Evolutionary conservation across 1,140 invertebrate species (phyloP).

Genomic region (Drosophila arizonae): DNA sequence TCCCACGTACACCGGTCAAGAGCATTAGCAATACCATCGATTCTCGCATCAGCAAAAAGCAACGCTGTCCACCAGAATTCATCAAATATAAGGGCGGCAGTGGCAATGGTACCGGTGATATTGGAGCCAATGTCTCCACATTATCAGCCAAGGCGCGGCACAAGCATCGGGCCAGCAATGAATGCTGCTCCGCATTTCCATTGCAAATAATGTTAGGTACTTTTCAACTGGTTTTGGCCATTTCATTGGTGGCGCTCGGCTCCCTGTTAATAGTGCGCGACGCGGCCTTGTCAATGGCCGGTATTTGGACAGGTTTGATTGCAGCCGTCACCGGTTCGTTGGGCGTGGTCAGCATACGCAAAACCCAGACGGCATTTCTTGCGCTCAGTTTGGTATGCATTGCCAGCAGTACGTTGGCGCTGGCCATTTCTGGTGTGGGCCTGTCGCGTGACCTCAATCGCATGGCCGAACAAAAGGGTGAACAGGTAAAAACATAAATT

Average conservation of each 20-base stretch:
- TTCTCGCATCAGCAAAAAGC: conserved; percentile 80
- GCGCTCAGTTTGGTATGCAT: conserved; percentile 81
- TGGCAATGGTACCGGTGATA: conserved; percentile 37
- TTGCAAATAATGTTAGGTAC: conserved; percentile 75
- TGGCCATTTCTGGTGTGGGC: conserved; percentile 81
- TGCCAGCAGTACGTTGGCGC: conserved; percentile 75
- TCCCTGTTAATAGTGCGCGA: conserved; percentile 72
- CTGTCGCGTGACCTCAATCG: conserved; percentile 76
- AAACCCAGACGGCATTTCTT: conserved; percentile 77
- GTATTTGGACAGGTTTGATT: conserved; percentile 77
- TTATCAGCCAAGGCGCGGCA: conserved; percentile 53
- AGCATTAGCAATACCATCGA: conserved; percentile 62
- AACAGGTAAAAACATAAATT: conserved; percentile 29
- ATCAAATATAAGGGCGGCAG: conserved; percentile 73
- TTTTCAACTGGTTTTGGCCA: conserved; percentile 74
- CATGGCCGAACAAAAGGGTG: conserved; percentile 69
- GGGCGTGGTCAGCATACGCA: conserved; percentile 78
- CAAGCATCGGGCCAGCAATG: conserved; percentile 57
- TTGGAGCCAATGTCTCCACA: conserved; percentile 45
- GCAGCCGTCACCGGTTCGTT: conserved; percentile 77
- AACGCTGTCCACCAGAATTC: conserved; percentile 74
- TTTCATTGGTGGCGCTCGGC: conserved; percentile 73
- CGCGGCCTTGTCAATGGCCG: conserved; percentile 74
- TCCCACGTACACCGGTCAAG: conserved; percentile 45
- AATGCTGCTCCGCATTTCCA: conserved; percentile 76